phyloP scores from a whole-genome alignment of 1,140 invertebrate genomes.

The Kradibia gibbosae region DNA sequence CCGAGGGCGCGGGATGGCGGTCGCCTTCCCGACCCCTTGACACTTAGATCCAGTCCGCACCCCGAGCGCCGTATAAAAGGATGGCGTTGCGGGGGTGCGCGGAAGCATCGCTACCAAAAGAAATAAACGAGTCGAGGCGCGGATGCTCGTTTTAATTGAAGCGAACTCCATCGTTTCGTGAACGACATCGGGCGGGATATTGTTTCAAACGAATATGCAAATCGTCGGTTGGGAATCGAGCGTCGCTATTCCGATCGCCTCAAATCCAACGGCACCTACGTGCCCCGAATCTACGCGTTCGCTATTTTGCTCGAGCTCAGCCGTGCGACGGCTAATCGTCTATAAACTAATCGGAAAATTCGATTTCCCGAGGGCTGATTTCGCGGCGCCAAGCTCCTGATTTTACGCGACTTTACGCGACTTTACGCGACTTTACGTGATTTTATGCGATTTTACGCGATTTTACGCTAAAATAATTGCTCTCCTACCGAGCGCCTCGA shows the following conservation, averaged over 20 bases:
- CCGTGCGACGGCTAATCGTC: not conserved
- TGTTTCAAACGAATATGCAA: conserved; percentile 74
- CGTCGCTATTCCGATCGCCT: conserved; percentile 35
- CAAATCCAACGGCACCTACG: conserved; percentile 57
- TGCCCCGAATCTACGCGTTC: conserved; percentile 60
- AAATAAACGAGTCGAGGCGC: conserved; percentile 56
- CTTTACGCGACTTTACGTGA: no score
- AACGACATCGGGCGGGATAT: conserved; percentile 63
- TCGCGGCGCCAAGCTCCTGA: not conserved
- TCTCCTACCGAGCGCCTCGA: no score
- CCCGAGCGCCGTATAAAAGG: not conserved
- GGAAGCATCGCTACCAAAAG: not conserved
- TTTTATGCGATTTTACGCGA: no score
- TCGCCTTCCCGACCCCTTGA: not conserved
- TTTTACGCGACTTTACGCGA: not conserved
- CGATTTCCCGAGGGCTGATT: not conserved
- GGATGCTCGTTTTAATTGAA: conserved; percentile 74
- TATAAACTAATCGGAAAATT: conserved; percentile 29
- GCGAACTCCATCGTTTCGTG: conserved; percentile 62
- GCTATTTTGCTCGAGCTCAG: not conserved
- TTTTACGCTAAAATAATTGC: no score
- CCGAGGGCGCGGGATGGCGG: conserved; percentile 55
- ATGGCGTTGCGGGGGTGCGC: no score
- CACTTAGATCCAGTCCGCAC: no score
- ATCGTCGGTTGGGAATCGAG: no score